These are phyloP conservation scores for Mastomys natalensis DNA, from an alignment of 2,113 vertebrate species.

Conservation along the genomic window DNA sequence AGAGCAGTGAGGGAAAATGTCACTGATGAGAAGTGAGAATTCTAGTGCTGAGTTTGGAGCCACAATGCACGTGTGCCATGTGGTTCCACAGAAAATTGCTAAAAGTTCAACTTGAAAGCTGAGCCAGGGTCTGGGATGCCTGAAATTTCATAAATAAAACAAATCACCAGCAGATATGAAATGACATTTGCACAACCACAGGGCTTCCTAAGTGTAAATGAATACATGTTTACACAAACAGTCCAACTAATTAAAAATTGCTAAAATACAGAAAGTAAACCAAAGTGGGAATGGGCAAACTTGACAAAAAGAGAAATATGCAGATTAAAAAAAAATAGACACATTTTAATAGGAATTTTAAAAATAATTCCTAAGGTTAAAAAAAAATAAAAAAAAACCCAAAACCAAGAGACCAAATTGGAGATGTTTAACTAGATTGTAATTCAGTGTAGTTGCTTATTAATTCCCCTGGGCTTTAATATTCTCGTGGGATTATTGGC, in stretches of 20 bases:
- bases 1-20: not conserved
- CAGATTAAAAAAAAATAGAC: not conserved
- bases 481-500: constrained; percentile 1
- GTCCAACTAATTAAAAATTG: not conserved
- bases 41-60: not conserved
- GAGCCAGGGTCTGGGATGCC: not conserved
- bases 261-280: not conserved
- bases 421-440: not conserved
- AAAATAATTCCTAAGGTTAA: not conserved
- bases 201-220: not conserved
- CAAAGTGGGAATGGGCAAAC: not conserved
- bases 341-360: constrained; percentile 3
- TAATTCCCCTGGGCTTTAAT: constrained; percentile 34
- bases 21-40: not conserved
- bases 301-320: not conserved
- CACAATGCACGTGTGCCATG: not conserved
- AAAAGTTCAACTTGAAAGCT: not conserved
- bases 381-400: not conserved
- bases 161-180: not conserved
- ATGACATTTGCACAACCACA: not conserved
- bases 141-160: constrained; percentile 25
- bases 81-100: not conserved
- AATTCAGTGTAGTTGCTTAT: not conserved
- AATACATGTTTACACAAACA: not conserved
- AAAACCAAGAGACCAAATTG: not conserved